Evolutionary conservation across 1,140 invertebrate species (phyloP).

Genomic region (Lasaia peninsularis): DNA sequence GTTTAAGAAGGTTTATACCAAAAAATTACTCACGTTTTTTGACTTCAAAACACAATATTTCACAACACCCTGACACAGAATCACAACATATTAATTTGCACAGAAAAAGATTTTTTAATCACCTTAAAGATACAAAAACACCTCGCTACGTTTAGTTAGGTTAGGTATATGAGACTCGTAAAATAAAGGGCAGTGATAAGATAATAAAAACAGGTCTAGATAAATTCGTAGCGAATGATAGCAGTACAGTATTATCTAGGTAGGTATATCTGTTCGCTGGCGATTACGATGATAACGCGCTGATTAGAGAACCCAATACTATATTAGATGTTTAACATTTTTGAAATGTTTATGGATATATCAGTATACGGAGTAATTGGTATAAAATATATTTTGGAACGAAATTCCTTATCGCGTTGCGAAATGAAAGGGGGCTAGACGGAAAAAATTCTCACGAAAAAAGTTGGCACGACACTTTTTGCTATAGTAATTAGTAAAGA

Average conservation of each 20-base stretch:
- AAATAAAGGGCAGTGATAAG: conserved; percentile 71
- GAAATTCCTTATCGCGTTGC: too few relatives aligned
- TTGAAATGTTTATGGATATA: not conserved
- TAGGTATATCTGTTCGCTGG: conserved; percentile 59
- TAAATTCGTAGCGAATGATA: conserved; percentile 65
- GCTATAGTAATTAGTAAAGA: too few relatives aligned
- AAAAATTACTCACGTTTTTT: too few relatives aligned
- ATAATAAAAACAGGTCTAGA: conserved; percentile 75
- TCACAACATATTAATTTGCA: not conserved
- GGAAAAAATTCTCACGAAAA: too few relatives aligned
- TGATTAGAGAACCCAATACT: conserved; percentile 41
- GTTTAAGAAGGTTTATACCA: too few relatives aligned
- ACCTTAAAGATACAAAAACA: too few relatives aligned
- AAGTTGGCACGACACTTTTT: too few relatives aligned
- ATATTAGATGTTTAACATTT: not conserved
- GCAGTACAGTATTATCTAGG: conserved; percentile 42
- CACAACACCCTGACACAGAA: too few relatives aligned
- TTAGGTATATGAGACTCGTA: conserved; percentile 26
- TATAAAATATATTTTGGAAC: too few relatives aligned
- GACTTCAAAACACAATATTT: too few relatives aligned
- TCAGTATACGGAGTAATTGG: too few relatives aligned
- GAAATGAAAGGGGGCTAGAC: too few relatives aligned
- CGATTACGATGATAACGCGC: conserved; percentile 58
- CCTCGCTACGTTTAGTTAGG: conserved; percentile 1
- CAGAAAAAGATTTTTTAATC: not conserved